Evolutionary conservation across 2,888 invertebrate species (phyloP), one percentile per base, ranked within the genome.

Genomic region (Eupithecia tripunctaria): DNA sequence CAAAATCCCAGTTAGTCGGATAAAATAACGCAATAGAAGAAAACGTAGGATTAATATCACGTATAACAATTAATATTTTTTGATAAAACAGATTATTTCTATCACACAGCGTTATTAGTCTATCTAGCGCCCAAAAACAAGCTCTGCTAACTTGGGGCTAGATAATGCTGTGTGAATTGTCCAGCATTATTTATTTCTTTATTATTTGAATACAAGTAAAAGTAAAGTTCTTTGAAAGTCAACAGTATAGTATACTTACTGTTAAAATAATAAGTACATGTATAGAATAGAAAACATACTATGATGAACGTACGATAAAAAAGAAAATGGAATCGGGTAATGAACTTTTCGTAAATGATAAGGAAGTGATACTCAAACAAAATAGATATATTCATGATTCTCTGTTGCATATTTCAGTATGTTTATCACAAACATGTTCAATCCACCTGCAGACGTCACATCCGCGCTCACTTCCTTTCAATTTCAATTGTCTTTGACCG

Each of bases 401-500:
- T n/a, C n/a, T 32, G 32, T 6, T 32, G 32, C 32, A 32, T 32
- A 32, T 32, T 32, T 32, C 32, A 32, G 32, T 32, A 32, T 56
- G 25, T 12, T 36, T 38, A 64, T 41, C 25, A 64, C 21, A 64
- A 74, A 59, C 72, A n/a, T 82, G 82, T 80, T 76, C 81, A 82
- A 84, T 77, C 82, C 82, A 81, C 80, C 82, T 84, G 83, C 81
- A 81, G 79, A 86, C 91, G 89, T 91, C 91, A 92, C 86, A 82
- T 92, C 93, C 92, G 89, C 80, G 68, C 82, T 70, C 71, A 84
- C 85, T 89, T 91, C 93, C 92, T 93, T 94, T 93, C 93, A 84
- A 84, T 94, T 94, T 94, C 93, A 86, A 91, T 92, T 92, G 92
- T 91, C 90, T 91, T 88, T 91, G 92, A 89, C 93, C 92, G 90